Evolutionary conservation across 2,797 vertebrate genomes (phyloP).

Genomic region (Crenichthys baileyi): DNA sequence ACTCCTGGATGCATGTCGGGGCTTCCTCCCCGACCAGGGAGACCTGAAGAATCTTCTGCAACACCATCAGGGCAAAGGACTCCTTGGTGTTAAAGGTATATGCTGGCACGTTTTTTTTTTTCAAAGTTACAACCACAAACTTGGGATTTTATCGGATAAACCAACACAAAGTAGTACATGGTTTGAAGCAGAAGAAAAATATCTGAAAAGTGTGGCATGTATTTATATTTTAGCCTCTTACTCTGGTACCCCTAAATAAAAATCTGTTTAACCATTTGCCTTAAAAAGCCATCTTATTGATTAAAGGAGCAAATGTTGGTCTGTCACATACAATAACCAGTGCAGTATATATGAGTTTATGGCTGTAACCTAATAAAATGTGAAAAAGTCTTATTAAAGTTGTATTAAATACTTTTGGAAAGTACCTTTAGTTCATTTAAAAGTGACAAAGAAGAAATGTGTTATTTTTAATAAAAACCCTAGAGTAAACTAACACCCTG

Average conservation of each 20-base stretch:
- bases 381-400: neutral
- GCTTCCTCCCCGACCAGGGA: constrained; percentile 70
- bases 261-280: no score
- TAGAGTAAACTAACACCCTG: neutral
- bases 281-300: no score
- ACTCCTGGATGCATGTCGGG: constrained; percentile 72
- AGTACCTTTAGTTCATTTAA: neutral
- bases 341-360: neutral
- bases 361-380: neutral
- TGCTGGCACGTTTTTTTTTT: fast-evolving
- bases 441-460: neutral
- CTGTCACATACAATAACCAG: no score
- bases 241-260: no score
- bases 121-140: neutral
- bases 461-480: neutral
- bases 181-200: neutral
- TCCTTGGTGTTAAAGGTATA: constrained; percentile 74
- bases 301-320: no score
- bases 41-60: constrained; percentile 73
- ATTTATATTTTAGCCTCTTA: no score
- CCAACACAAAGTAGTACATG: neutral
- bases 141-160: neutral
- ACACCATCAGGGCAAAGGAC: constrained; percentile 75
- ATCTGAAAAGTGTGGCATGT: no score
- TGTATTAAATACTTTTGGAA: neutral